phyloP scores from a whole-genome alignment of 2,797 vertebrate genomes.

The Tokudaia tokunoshimensis region DNA sequence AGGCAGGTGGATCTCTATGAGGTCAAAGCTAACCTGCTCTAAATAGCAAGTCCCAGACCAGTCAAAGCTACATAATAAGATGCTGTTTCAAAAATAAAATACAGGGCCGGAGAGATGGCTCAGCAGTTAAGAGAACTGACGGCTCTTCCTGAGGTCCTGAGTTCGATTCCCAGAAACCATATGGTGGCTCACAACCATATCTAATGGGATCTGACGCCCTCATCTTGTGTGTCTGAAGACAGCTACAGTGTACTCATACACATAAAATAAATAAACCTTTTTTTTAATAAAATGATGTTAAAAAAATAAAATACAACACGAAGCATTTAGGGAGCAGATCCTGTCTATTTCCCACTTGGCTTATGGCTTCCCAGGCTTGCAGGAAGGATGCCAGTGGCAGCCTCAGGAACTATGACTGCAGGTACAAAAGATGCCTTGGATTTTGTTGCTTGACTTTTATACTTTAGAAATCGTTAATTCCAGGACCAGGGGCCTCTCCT shows the following conservation, averaged over 20 bases:
- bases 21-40: neutral
- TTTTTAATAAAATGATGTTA: neutral
- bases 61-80: neutral
- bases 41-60: neutral
- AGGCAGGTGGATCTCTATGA: neutral
- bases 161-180: no score
- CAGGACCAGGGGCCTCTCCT: no score
- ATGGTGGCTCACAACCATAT: no score
- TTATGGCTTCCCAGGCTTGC: neutral
- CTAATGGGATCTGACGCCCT: no score
- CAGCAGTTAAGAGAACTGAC: no score
- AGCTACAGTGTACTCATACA: no score
- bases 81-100: neutral
- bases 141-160: no score
- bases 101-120: no score
- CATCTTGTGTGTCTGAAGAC: no score
- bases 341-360: neutral
- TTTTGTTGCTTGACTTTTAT: conserved; percentile 8
- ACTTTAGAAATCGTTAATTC: neutral
- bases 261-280: no score
- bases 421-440: neutral
- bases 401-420: neutral
- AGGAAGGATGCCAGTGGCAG: neutral
- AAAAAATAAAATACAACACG: neutral
- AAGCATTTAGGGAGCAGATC: neutral